phyloP scores from a whole-genome alignment of 2,113 vertebrate genomes.

The Corynorhinus townsendii region DNA sequence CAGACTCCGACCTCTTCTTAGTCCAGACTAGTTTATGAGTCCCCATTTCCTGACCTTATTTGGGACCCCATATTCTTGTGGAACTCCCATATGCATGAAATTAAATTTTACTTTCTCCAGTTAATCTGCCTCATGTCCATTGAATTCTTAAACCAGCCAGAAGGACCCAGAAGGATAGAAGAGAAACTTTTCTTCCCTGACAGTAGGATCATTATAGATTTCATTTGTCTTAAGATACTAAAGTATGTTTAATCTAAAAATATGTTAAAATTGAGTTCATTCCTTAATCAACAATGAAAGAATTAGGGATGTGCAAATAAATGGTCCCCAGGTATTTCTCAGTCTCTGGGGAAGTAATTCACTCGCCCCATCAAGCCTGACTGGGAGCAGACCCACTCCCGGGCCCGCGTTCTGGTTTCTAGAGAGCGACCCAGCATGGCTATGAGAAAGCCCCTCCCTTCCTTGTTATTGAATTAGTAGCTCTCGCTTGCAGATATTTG shows the following conservation, averaged over 20 bases:
- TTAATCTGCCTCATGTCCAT: neutral
- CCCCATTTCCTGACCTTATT: neutral
- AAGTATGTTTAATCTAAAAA: neutral
- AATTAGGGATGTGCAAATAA: neutral
- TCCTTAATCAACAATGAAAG: conserved; percentile 17
- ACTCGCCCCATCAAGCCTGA: neutral
- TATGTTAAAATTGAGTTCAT: neutral
- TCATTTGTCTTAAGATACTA: neutral
- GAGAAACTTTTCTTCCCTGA: neutral
- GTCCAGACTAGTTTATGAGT: neutral
- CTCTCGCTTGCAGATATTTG: neutral
- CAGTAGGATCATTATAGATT: neutral
- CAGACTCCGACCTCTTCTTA: neutral
- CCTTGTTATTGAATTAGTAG: neutral
- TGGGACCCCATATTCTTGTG: neutral
- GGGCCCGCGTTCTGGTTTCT: neutral
- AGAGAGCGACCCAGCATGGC: neutral
- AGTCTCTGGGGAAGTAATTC: neutral
- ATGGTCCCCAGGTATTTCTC: neutral
- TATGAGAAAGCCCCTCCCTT: neutral
- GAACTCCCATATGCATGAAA: neutral
- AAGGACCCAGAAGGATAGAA: neutral
- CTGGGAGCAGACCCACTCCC: neutral
- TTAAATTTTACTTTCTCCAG: neutral
- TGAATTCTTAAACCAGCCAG: neutral